Evolutionary conservation across 2,888 invertebrate genomes (phyloP).

Genomic region (Andrena marginata): DNA sequence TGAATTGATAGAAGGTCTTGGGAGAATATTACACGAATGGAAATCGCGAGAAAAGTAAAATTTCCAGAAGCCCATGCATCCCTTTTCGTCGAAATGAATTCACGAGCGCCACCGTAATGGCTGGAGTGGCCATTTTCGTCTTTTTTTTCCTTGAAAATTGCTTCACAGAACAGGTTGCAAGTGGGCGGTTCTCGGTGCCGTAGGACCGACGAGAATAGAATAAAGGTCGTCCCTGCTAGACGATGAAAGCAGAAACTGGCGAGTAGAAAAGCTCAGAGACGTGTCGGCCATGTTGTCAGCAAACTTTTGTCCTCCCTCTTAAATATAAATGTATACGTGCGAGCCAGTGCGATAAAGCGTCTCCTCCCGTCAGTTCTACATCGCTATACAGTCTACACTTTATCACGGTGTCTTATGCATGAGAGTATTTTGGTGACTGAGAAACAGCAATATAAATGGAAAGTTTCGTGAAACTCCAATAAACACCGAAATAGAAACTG

Average conservation of each 20-base stretch:
- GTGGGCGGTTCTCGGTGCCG: conserved; percentile 69
- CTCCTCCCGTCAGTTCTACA: conserved; percentile 65
- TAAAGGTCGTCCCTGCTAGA: conserved; percentile 70
- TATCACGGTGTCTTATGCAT: conserved; percentile 29
- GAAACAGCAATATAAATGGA: background rate
- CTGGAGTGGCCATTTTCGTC: conserved; percentile 41
- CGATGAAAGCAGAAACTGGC: conserved; percentile 68
- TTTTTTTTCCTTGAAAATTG: conserved; percentile 68
- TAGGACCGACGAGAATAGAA: conserved; percentile 69
- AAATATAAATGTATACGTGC: conserved; percentile 76
- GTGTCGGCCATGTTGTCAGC: conserved; percentile 74
- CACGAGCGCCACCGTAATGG: conserved; percentile 42
- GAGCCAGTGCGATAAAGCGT: conserved; percentile 67
- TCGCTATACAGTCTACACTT: conserved; percentile 43
- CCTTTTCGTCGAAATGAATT: conserved; percentile 49
- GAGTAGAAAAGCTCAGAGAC: conserved; percentile 71
- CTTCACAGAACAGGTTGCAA: conserved; percentile 66
- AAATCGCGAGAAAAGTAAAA: conserved; percentile 16
- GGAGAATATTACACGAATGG: conserved; percentile 24
- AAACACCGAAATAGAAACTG: background rate
- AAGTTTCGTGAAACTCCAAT: background rate
- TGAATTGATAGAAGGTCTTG: conserved; percentile 5
- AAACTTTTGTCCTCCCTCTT: conserved; percentile 76
- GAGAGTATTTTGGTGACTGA: background rate
- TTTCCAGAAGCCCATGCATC: conserved; percentile 13